A percentile compares a stretch with the other conserved stretches of the same genome.
Evolutionary conservation across 2,113 vertebrate genomes (phyloP).

Genomic region (Oenanthe oenanthe): DNA sequence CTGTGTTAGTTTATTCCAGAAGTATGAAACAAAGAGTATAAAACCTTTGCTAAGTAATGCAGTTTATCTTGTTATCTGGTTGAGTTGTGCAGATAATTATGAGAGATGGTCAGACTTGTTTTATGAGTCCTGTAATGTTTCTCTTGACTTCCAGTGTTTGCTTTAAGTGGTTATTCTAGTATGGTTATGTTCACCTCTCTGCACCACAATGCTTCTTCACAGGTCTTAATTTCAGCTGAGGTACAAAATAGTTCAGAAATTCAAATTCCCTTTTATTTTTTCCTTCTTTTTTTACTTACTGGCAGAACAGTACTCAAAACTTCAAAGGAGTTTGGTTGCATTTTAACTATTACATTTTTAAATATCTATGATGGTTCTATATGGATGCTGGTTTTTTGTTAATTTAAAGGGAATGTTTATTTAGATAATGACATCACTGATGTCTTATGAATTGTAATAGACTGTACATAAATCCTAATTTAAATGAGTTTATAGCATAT

Average conservation of each 20-base stretch:
- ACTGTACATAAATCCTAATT: not conserved
- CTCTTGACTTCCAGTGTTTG: not conserved
- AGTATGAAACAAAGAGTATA: not conserved
- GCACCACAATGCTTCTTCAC: not conserved
- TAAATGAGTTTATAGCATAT: not conserved
- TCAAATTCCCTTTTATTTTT: not conserved
- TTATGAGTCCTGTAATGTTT: not conserved
- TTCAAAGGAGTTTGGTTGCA: not conserved
- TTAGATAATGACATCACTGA: not conserved
- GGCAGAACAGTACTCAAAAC: not conserved
- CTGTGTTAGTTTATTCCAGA: not conserved
- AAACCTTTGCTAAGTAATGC: not conserved
- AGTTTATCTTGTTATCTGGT: not conserved
- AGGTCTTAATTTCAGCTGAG: not conserved
- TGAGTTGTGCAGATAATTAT: not conserved
- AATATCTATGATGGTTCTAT: accelerated
- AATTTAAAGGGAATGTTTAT: not conserved
- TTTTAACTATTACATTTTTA: not conserved
- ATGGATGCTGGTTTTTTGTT: not conserved
- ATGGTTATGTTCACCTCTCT: not conserved
- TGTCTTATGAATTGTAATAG: not conserved
- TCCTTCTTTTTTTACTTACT: not conserved
- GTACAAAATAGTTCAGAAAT: not conserved
- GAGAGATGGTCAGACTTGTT: not conserved
- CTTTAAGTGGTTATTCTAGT: not conserved